phyloP scores from a whole-genome alignment of 2,797 vertebrate genomes.

The Simalia tracyae region DNA sequence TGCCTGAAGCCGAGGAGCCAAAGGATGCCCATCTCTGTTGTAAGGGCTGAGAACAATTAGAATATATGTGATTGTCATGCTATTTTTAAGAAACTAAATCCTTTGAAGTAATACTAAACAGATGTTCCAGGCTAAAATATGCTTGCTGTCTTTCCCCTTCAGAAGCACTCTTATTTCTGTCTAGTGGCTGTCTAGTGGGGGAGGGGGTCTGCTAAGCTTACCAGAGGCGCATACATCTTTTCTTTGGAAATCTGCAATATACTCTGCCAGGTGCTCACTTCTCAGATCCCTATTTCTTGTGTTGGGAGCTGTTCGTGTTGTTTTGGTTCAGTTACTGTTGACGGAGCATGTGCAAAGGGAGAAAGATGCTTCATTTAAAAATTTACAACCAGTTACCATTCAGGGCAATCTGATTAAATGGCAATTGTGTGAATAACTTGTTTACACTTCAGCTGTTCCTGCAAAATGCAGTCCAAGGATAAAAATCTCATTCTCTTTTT shows the following conservation, averaged over 20 bases:
- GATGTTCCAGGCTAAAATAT: slow-evolving; percentile 69
- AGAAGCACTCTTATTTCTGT: slow-evolving; percentile 60
- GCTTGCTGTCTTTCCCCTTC: slow-evolving; percentile 68
- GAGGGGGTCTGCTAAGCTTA: slow-evolving; percentile 34
- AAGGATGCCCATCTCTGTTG: slow-evolving; percentile 26
- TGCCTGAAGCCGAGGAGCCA: neutral
- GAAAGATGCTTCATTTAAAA: neutral
- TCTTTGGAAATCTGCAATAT: slow-evolving; percentile 12
- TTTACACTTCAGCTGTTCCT: neutral
- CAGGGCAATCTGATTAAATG: neutral
- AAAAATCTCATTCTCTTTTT: slow-evolving; percentile 3
- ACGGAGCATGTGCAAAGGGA: neutral
- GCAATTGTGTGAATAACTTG: neutral
- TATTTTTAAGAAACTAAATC: slow-evolving; percentile 51
- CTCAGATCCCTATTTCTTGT: slow-evolving; percentile 16
- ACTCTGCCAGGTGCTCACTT: slow-evolving; percentile 19
- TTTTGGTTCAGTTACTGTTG: slow-evolving; percentile 35
- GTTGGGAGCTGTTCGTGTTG: slow-evolving; percentile 26
- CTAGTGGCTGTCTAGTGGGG: slow-evolving; percentile 50
- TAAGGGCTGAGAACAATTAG: slow-evolving; percentile 71
- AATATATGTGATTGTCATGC: slow-evolving; percentile 57
- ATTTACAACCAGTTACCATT: slow-evolving; percentile 14
- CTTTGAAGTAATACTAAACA: slow-evolving; percentile 72
- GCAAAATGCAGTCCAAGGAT: slow-evolving; percentile 8
- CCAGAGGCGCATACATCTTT: slow-evolving; percentile 18